These are phyloP conservation scores for Natrix natrix DNA, from an alignment of 2,797 vertebrate species.

Conservation along the genomic window DNA sequence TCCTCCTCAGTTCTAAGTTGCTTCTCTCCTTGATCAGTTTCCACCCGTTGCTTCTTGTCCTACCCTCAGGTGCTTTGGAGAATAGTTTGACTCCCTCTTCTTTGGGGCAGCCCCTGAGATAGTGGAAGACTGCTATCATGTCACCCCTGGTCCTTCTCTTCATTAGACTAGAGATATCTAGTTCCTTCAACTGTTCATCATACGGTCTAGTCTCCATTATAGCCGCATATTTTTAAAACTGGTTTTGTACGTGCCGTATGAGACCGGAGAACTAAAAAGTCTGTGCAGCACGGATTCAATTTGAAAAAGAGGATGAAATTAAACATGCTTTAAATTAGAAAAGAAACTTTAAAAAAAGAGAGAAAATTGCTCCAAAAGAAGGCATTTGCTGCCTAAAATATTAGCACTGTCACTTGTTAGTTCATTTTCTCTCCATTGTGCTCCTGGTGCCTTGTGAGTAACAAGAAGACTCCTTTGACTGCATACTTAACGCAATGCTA, in stretches of 20 bases:
- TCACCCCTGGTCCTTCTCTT: neutral
- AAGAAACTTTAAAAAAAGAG: neutral
- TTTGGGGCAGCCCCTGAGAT: neutral
- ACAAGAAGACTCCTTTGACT: neutral
- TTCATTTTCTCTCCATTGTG: neutral
- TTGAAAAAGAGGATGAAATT: neutral
- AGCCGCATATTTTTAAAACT: slow-evolving; percentile 3
- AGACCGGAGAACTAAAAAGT: neutral
- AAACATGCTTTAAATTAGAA: neutral
- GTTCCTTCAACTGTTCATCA: neutral
- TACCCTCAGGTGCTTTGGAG: neutral
- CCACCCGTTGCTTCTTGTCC: neutral
- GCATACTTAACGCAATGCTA: neutral
- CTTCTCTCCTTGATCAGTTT: neutral
- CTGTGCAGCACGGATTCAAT: neutral
- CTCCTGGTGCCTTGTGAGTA: neutral
- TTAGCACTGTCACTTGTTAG: neutral
- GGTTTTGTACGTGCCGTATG: neutral
- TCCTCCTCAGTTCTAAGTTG: neutral
- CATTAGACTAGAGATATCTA: neutral
- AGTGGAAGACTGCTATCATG: neutral
- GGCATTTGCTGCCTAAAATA: neutral
- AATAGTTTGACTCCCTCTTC: neutral
- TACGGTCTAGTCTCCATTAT: neutral
- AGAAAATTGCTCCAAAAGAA: neutral